These are phyloP conservation scores for Cremastobaeus sp. DNA, from an alignment of 2,888 invertebrate species.

Conservation along the genomic window DNA sequence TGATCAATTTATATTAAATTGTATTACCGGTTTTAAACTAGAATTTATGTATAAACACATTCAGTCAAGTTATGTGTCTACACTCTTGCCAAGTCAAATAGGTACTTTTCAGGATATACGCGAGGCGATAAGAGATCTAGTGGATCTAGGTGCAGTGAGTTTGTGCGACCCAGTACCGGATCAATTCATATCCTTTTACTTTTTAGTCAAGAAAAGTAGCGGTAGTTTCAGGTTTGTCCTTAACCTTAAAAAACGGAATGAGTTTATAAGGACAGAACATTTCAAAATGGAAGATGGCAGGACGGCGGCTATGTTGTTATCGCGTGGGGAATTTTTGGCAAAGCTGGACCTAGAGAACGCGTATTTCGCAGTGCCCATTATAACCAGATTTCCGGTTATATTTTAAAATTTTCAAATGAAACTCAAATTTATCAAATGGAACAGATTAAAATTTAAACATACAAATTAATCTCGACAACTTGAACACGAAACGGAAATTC, in stretches of 20 bases:
- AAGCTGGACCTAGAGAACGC: constrained; percentile 26
- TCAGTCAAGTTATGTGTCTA: background rate
- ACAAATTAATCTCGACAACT: too few species aligned
- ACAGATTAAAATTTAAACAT: too few species aligned
- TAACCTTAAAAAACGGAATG: constrained; percentile 41
- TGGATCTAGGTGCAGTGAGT: constrained; percentile 5
- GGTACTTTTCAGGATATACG: background rate
- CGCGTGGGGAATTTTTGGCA: constrained; percentile 2
- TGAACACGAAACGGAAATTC: too few species aligned
- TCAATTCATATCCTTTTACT: constrained; percentile 17
- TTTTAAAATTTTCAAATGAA: too few species aligned
- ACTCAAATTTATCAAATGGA: too few species aligned
- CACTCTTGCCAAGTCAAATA: background rate
- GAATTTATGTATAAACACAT: background rate
- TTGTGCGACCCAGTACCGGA: background rate
- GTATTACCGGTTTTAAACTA: constrained; percentile 1
- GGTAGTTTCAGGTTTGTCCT: constrained; percentile 19
- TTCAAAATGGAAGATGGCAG: constrained; percentile 35
- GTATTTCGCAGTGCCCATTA: too few species aligned
- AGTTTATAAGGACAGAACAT: constrained; percentile 18
- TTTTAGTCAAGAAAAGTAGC: constrained; percentile 14
- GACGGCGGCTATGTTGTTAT: constrained; percentile 5
- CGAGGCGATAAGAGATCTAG: constrained; percentile 11
- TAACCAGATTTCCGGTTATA: too few species aligned
- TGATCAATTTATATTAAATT: background rate